Percentiles rank a stretch among this genome's conserved stretches.
Conservation (phyloP, 2,797 vertebrate genomes). For the Leucoraja ocellata region DNA sequence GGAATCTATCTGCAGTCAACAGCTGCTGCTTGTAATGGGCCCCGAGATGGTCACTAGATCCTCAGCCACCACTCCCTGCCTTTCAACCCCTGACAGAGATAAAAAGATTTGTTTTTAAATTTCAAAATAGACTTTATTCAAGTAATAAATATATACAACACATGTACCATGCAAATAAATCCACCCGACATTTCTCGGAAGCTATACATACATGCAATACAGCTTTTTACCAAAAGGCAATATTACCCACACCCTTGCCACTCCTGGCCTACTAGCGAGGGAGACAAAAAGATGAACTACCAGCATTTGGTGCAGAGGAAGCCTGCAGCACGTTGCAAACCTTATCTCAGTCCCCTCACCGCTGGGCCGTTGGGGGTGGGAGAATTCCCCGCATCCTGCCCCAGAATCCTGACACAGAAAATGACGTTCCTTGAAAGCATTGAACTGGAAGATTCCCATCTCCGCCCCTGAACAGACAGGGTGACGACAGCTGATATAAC, state of each 20-base stretch:
- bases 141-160: too few relatives aligned
- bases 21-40: constrained; percentile 3
- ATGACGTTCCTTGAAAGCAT: neutral
- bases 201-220: too few relatives aligned
- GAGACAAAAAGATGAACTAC: too few relatives aligned
- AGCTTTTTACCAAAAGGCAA: too few relatives aligned
- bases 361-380: neutral
- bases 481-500: constrained; percentile 15
- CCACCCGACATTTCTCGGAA: too few relatives aligned
- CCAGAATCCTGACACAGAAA: neutral
- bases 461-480: neutral
- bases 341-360: constrained; percentile 2
- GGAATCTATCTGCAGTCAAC: constrained; percentile 23
- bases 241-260: too few relatives aligned
- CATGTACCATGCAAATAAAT: too few relatives aligned
- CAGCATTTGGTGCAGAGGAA: neutral
- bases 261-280: too few relatives aligned
- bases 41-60: neutral
- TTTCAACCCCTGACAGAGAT: neutral
- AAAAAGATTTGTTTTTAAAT: neutral
- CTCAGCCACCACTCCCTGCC: neutral
- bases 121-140: too few relatives aligned
- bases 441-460: neutral
- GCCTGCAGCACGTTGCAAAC: too few relatives aligned
- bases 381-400: neutral